These are phyloP conservation scores for Delichon dasypus DNA, from an alignment of 2,797 vertebrate genomes.

Conservation along the genomic window DNA sequence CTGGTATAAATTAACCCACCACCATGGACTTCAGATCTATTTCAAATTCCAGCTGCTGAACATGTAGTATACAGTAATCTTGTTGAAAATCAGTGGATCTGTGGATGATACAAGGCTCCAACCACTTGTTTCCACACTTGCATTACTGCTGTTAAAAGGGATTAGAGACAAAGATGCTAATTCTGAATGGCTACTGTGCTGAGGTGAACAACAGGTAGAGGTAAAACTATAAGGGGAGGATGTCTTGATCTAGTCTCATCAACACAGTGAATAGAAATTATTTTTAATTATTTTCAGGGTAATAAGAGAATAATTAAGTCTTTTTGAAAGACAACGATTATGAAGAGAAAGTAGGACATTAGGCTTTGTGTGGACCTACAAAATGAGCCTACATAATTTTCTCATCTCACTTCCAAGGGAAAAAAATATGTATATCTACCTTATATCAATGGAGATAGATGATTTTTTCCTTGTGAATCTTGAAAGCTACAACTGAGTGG, in stretches of 20 bases:
- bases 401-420: neutral
- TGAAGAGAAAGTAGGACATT: neutral
- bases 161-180: neutral
- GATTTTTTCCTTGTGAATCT: neutral
- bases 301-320: neutral
- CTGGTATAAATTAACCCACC: neutral
- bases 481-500: neutral
- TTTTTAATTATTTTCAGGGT: neutral
- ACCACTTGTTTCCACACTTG: neutral
- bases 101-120: neutral
- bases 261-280: neutral
- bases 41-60: neutral
- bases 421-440: neutral
- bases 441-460: neutral
- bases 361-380: neutral
- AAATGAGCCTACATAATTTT: neutral
- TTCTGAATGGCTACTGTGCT: neutral
- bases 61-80: neutral
- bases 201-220: neutral
- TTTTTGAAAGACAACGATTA: neutral
- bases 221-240: neutral
- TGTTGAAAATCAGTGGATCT: neutral
- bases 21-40: neutral
- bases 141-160: neutral
- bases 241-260: neutral